Evolutionary conservation across 2,888 invertebrate species (phyloP).

Genomic region (Lochmaea crataegi): DNA sequence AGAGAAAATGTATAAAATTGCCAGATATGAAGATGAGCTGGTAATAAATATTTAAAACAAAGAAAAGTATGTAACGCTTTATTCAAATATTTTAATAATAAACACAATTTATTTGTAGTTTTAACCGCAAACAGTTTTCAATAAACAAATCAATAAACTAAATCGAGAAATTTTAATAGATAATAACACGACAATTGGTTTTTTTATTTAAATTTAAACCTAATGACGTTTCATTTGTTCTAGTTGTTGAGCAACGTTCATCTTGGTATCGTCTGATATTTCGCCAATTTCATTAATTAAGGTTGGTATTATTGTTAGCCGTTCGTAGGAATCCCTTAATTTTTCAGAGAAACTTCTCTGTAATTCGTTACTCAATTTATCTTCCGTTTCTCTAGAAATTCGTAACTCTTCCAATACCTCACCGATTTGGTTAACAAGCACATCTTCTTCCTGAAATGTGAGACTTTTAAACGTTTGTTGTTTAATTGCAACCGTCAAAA

Average conservation of each 20-base stretch:
- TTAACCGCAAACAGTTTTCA: too few species aligned
- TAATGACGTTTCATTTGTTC: neutral
- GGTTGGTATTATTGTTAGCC: neutral
- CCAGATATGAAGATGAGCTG: too few species aligned
- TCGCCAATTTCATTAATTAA: conserved; percentile 6
- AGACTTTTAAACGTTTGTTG: neutral
- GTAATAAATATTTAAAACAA: too few species aligned
- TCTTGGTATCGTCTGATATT: neutral
- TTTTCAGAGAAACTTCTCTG: neutral
- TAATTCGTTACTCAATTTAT: neutral
- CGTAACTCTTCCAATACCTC: neutral
- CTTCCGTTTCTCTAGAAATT: neutral
- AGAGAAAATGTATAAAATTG: too few species aligned
- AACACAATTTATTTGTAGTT: too few species aligned
- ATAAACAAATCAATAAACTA: neutral
- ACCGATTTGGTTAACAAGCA: neutral
- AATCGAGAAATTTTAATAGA: neutral
- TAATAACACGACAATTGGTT: too few species aligned
- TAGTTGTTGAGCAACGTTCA: conserved; percentile 1
- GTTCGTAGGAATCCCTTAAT: neutral
- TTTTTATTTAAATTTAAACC: neutral
- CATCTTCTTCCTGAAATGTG: conserved; percentile 1
- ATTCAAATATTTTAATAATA: too few species aligned
- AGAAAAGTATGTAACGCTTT: too few species aligned
- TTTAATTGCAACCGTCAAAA: too few species aligned